A percentile compares a stretch with the other conserved stretches of the same genome.
Conservation (phyloP, 2,888 invertebrate genomes). For the Macrosiphum euphorbiae region DNA sequence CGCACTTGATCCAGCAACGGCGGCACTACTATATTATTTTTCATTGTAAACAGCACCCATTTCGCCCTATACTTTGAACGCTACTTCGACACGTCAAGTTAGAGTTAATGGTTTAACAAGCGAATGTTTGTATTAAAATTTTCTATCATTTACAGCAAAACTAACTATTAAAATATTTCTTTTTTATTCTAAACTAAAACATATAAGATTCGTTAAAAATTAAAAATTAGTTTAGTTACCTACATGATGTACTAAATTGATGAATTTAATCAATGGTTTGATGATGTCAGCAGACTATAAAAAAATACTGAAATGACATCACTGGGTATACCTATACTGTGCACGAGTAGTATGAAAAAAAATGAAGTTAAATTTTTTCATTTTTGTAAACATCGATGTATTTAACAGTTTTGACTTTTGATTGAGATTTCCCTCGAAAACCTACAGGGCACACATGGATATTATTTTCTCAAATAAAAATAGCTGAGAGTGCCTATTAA, state of each 20-base stretch:
- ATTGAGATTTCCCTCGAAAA: not conserved
- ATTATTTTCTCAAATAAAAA: too few relatives aligned
- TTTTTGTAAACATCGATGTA: not conserved
- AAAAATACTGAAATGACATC: not conserved
- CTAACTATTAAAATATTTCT: not conserved
- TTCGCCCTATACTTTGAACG: not conserved
- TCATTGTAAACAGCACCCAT: not conserved
- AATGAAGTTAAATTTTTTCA: too few relatives aligned
- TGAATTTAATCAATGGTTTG: too few relatives aligned
- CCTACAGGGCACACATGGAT: too few relatives aligned
- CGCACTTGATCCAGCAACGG: not conserved
- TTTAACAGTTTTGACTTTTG: not conserved
- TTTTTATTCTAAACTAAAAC: not conserved
- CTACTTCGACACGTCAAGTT: not conserved
- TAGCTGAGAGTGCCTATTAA: too few relatives aligned
- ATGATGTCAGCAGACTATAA: not conserved
- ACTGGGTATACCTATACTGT: not conserved
- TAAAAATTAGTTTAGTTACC: not conserved
- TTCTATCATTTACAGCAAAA: not conserved
- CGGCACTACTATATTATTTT: not conserved
- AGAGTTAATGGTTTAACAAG: not conserved
- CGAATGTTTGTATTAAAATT: not conserved
- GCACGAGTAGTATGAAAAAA: not conserved
- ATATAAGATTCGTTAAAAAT: not conserved
- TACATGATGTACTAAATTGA: not conserved